Evolutionary conservation across 2,888 invertebrate species (phyloP).

Genomic region (Dasysyrphus tricinctus): DNA sequence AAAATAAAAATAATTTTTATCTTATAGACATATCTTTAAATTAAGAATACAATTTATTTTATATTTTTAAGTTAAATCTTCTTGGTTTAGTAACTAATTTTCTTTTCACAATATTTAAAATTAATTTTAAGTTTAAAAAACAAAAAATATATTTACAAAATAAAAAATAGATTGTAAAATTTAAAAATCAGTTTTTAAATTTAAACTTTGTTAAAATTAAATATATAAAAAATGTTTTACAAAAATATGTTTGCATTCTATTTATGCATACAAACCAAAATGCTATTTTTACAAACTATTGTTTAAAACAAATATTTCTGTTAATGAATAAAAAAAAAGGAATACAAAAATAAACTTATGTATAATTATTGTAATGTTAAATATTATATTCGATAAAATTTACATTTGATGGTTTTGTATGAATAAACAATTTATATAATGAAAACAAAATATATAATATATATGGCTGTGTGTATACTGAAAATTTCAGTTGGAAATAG

Average conservation of each 20-base stretch:
- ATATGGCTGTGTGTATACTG: constrained; percentile 76
- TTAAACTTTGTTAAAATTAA: constrained; percentile 1
- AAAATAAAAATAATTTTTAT: constrained; percentile 42
- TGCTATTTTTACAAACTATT: constrained; percentile 64
- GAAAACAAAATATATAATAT: constrained; percentile 67
- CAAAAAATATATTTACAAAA: constrained; percentile 15
- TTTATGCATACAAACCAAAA: constrained; percentile 33
- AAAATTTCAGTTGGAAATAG: constrained; percentile 72
- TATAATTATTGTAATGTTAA: constrained; percentile 48
- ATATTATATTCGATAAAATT: constrained; percentile 39
- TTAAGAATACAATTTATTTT: constrained; percentile 36
- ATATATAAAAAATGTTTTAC: background rate
- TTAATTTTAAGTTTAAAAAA: constrained; percentile 9
- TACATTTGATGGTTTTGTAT: constrained; percentile 66
- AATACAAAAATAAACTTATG: constrained; percentile 6
- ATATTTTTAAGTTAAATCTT: constrained; percentile 8
- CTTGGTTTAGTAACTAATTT: background rate
- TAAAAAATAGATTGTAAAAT: background rate
- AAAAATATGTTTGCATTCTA: constrained; percentile 33
- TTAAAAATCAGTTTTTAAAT: background rate
- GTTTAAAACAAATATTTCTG: constrained; percentile 18
- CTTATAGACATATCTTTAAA: constrained; percentile 68
- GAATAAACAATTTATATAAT: constrained; percentile 64
- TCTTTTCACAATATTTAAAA: background rate
- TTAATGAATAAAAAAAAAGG: constrained; percentile 21